Conservation (phyloP, 2,113 vertebrate species). For the Gadus chalcogrammus region DNA sequence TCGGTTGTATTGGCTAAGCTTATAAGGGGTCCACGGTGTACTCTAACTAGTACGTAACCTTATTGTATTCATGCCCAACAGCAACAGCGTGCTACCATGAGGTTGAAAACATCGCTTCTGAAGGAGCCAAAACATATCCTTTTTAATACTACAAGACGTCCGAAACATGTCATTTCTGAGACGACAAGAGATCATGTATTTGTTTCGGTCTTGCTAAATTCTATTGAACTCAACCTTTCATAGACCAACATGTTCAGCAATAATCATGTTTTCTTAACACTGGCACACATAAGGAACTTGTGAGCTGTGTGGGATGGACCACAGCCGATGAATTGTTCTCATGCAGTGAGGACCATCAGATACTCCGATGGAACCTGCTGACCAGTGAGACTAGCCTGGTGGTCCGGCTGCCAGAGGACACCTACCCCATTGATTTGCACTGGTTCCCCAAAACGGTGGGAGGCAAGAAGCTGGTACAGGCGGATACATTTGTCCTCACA, state of each 20-base stretch:
- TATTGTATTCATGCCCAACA: constrained; percentile 23
- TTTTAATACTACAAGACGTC: constrained; percentile 42
- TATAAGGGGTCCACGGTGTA: no score
- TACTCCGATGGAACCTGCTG: constrained; percentile 90
- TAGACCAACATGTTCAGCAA: no score
- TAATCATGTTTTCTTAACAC: constrained; percentile 71
- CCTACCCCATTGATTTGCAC: constrained; percentile 89
- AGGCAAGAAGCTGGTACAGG: constrained; percentile 84
- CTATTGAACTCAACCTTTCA: no score
- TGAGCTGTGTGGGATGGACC: constrained; percentile 94
- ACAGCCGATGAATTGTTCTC: constrained; percentile 92
- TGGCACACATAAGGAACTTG: constrained; percentile 86
- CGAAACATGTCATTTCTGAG: no score
- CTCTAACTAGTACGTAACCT: no score
- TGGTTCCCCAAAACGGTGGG: constrained; percentile 87
- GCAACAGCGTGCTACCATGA: constrained; percentile 71
- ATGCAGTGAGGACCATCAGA: constrained; percentile 92
- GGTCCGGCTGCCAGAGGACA: constrained; percentile 83
- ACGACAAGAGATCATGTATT: no score
- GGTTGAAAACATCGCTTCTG: constrained; percentile 87
- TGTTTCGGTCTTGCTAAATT: no score
- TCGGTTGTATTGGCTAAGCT: no score
- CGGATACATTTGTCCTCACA: constrained; percentile 89
- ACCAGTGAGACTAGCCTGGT: constrained; percentile 81
- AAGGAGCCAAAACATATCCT: constrained; percentile 99